Conservation (phyloP, 2,797 vertebrate genomes). For the Myotis myotis region DNA sequence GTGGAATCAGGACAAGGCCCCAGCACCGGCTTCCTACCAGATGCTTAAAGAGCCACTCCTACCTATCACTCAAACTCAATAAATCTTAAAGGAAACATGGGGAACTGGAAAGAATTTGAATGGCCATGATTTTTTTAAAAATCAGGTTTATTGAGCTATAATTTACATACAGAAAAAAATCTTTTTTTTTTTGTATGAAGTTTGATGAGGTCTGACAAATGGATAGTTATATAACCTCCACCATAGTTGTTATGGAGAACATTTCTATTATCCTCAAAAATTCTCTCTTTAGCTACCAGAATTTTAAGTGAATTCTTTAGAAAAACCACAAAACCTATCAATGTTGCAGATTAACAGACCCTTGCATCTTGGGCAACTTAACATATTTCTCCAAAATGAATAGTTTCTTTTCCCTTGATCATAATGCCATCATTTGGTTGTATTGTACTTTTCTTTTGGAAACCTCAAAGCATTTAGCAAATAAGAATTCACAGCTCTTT, state of each 20-base stretch:
- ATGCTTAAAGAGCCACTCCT: background rate
- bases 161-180: background rate
- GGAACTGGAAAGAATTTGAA: background rate
- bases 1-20: background rate
- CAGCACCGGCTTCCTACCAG: background rate
- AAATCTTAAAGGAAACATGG: background rate
- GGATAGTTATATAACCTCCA: background rate
- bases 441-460: background rate
- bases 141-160: background rate
- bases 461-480: constrained; percentile 20
- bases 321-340: background rate
- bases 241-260: background rate
- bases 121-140: background rate
- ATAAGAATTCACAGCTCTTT: background rate
- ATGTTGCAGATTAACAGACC: background rate
- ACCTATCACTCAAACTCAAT: background rate
- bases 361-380: constrained; percentile 2
- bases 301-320: constrained; percentile 25
- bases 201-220: background rate
- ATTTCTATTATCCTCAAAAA: background rate
- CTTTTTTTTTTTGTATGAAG: background rate
- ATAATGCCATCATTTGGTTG: background rate
- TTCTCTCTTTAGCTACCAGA: background rate
- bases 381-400: background rate
- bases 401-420: background rate